These are phyloP conservation scores for Phylloscopus collybita DNA, from an alignment of 2,797 vertebrate species.

Conservation along the genomic window DNA sequence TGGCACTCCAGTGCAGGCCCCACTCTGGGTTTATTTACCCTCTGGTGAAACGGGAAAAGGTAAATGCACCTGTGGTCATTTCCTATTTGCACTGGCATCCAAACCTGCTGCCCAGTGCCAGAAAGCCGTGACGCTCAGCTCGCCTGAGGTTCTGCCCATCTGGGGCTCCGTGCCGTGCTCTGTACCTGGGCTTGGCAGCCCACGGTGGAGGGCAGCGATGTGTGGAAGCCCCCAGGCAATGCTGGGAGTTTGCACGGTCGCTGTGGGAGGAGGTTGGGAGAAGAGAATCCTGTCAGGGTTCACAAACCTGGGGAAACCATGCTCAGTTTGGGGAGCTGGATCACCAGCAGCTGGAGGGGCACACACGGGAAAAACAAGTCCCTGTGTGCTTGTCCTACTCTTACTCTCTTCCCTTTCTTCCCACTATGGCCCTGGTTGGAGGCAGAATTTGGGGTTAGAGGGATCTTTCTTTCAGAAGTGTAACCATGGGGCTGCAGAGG, in stretches of 20 bases:
- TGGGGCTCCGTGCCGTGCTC: accelerated
- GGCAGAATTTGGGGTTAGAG: not conserved
- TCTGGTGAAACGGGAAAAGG: not conserved
- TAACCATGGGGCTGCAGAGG: not conserved
- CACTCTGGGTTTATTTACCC: not conserved
- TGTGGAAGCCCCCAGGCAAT: not conserved
- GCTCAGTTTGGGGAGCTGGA: not conserved
- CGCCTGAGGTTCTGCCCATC: not conserved
- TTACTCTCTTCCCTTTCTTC: not conserved
- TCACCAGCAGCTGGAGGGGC: not conserved
- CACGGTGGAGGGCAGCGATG: accelerated
- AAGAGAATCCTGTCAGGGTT: not conserved
- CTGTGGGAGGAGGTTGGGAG: not conserved
- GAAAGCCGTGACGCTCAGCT: not conserved
- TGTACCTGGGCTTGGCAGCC: not conserved
- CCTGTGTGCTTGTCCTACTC: accelerated
- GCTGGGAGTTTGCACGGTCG: accelerated
- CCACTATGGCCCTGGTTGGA: not conserved
- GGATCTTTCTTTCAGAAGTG: accelerated
- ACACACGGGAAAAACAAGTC: not conserved
- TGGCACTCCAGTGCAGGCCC: not conserved
- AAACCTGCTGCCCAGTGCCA: accelerated
- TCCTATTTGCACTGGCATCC: not conserved
- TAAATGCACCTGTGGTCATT: not conserved
- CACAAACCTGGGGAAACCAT: not conserved